Percentiles rank a stretch among this genome's conserved stretches.
Evolutionary conservation across 2,888 invertebrate species (phyloP).

Genomic region (Pinctada fucata): DNA sequence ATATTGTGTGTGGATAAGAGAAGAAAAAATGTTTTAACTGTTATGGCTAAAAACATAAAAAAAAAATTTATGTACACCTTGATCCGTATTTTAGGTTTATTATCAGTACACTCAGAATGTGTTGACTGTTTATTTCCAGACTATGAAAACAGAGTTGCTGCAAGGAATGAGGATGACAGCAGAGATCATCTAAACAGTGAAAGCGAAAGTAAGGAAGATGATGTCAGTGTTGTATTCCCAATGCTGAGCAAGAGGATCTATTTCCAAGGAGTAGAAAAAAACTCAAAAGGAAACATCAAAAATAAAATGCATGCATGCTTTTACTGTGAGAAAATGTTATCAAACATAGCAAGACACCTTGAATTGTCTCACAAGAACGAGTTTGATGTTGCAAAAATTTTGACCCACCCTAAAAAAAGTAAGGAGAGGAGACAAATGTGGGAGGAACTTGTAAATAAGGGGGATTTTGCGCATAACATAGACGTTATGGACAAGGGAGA

Average conservation of each 20-base stretch:
- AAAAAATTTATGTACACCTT: background rate
- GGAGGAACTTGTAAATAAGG: conserved; percentile 38
- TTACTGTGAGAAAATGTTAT: conserved; percentile 18
- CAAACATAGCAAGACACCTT: conserved; percentile 36
- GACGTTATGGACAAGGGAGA: conserved; percentile 35
- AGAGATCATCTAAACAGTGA: background rate
- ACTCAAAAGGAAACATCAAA: conserved; percentile 15
- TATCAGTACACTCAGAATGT: conserved; percentile 2
- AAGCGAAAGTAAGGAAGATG: background rate
- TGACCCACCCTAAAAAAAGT: conserved; percentile 18
- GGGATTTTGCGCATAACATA: conserved; percentile 40
- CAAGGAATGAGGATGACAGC: background rate
- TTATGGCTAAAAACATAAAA: background rate
- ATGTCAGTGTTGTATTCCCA: background rate
- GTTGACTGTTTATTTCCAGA: background rate
- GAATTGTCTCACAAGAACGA: conserved; percentile 24
- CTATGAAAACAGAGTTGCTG: background rate
- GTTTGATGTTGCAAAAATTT: conserved; percentile 17
- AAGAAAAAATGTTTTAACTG: background rate
- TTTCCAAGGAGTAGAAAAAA: background rate
- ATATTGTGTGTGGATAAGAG: background rate
- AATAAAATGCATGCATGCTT: conserved; percentile 27
- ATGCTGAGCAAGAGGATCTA: conserved; percentile 1
- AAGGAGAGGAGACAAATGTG: conserved; percentile 37
- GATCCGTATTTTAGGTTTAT: background rate